Evolutionary conservation across 2,113 vertebrate genomes (phyloP).

Genomic region (Callionymus lyra): DNA sequence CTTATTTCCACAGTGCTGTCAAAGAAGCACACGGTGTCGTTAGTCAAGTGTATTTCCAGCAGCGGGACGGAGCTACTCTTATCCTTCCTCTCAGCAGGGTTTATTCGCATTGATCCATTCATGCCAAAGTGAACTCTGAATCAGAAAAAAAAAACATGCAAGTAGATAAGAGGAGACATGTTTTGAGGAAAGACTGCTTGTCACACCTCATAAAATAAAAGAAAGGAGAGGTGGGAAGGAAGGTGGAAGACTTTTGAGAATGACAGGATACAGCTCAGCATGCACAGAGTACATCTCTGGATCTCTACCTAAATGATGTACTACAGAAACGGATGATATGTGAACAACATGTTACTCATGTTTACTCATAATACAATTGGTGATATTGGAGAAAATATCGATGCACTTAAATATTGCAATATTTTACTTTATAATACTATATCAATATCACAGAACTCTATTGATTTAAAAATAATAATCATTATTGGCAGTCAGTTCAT

Average conservation of each 20-base stretch:
- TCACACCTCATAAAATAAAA: conserved; percentile 12
- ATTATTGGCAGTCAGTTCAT: no score
- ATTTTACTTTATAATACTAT: no score
- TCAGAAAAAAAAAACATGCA: not conserved
- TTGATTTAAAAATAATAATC: no score
- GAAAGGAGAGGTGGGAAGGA: not conserved
- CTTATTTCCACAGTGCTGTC: conserved; percentile 80
- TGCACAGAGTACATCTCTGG: not conserved
- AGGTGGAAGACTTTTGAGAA: not conserved
- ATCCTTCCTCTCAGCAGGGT: conserved; percentile 58
- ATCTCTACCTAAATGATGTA: no score
- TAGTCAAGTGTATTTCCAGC: conserved; percentile 76
- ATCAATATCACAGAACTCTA: no score
- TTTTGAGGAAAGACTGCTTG: conserved; percentile 8
- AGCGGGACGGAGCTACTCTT: conserved; percentile 41
- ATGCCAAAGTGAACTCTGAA: conserved; percentile 91
- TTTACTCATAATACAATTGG: no score
- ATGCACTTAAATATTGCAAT: no score
- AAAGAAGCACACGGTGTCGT: conserved; percentile 79
- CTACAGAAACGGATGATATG: no score
- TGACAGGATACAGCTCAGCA: not conserved
- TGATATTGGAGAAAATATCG: no score
- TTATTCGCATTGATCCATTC: conserved; percentile 84
- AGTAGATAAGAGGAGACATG: conserved; percentile 13
- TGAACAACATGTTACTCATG: no score